Percentiles rank a stretch among this genome's conserved stretches.
These are phyloP conservation scores for Struthio camelus DNA, from an alignment of 2,113 vertebrate genomes.

Conservation along the genomic window DNA sequence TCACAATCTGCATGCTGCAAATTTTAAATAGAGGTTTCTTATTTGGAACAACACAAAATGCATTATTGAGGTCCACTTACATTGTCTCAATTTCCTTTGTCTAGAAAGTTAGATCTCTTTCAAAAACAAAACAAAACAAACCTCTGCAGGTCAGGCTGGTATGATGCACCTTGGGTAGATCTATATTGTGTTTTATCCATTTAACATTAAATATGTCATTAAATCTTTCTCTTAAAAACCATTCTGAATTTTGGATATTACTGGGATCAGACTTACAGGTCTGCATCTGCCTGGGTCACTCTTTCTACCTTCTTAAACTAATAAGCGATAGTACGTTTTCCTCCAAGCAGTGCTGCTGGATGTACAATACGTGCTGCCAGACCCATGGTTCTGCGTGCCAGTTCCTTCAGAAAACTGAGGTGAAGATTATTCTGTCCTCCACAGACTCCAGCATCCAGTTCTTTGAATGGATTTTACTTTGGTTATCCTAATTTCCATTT, in stretches of 20 bases:
- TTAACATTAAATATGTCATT: neutral
- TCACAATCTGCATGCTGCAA: neutral
- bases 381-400: neutral
- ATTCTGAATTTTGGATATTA: neutral
- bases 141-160: neutral
- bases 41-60: neutral
- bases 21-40: neutral
- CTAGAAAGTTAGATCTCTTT: neutral
- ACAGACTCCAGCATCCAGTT: neutral
- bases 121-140: neutral
- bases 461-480: neutral
- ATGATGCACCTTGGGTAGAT: neutral
- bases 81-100: neutral
- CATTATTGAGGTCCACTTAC: neutral
- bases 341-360: neutral
- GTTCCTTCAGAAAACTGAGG: neutral
- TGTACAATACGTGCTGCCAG: neutral
- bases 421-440: neutral
- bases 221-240: neutral
- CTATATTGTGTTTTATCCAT: neutral
- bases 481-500: neutral
- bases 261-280: neutral
- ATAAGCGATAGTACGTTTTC: neutral
- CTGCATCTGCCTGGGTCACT: neutral
- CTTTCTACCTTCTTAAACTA: neutral